A percentile compares a stretch with the other conserved stretches of the same genome.
Evolutionary conservation across 23 tunicate genomes (phyloP).

Genomic region (Styela plicata): DNA sequence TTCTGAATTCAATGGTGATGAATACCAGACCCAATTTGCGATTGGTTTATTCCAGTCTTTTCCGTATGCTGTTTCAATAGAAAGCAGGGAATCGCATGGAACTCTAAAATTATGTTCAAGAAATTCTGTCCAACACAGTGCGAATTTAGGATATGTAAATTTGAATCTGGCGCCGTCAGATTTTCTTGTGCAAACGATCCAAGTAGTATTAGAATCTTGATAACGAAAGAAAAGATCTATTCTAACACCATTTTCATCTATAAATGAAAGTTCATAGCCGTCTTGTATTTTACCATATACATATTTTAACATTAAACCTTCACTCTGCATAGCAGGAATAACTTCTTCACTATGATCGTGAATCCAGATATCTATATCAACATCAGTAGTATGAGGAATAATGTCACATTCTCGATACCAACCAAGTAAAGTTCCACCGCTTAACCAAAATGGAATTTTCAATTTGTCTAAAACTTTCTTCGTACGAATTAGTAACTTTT

Average conservation of each 20-base stretch:
- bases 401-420: constrained; percentile 80
- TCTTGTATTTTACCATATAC: constrained; percentile 55
- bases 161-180: constrained; percentile 62
- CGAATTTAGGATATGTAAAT: constrained; percentile 45
- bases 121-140: constrained; percentile 81
- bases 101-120: constrained; percentile 50
- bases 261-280: constrained; percentile 52
- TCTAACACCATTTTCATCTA: constrained; percentile 41
- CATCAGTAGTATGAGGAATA: constrained; percentile 43
- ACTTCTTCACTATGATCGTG: constrained; percentile 31
- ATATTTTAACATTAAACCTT: constrained; percentile 35
- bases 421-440: constrained; percentile 59
- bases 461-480: constrained; percentile 50
- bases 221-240: constrained; percentile 61
- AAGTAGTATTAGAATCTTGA: constrained; percentile 36
- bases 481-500: constrained; percentile 24
- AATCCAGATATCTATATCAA: constrained; percentile 53
- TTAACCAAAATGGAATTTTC: constrained; percentile 62
- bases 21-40: constrained; percentile 64
- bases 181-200: constrained; percentile 71
- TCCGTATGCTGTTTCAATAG: constrained; percentile 64
- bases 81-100: constrained; percentile 54
- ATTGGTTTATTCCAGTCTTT: constrained; percentile 50
- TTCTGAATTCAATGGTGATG: constrained; percentile 63
- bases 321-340: constrained; percentile 27